phyloP scores from a whole-genome alignment of 2,888 invertebrate genomes.

The Lepidocyrtoides sp. region DNA sequence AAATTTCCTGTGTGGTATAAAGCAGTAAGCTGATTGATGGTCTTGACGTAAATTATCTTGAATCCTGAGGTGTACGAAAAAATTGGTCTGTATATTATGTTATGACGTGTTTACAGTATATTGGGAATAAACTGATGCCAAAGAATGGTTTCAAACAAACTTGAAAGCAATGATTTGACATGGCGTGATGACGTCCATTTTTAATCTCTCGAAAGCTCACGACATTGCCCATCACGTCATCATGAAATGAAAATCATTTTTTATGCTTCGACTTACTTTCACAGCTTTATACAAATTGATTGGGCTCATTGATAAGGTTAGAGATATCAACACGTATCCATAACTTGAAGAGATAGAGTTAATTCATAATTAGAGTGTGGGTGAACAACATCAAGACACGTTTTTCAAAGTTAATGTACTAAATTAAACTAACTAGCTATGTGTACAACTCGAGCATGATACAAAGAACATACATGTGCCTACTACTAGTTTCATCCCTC shows the following conservation, averaged over 20 bases:
- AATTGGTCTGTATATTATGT: background rate
- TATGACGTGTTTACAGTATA: background rate
- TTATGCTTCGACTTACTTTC: constrained; percentile 49
- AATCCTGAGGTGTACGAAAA: background rate
- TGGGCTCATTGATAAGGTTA: constrained; percentile 55
- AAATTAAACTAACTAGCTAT: background rate
- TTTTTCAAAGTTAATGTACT: too few species aligned
- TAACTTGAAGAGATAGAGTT: background rate
- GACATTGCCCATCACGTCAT: constrained; percentile 53
- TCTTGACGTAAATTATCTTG: background rate
- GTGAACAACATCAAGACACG: too few species aligned
- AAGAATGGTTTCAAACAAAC: background rate
- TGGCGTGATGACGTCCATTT: constrained; percentile 65
- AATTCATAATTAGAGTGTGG: background rate
- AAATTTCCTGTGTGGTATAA: background rate
- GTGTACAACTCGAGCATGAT: background rate
- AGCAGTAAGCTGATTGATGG: background rate
- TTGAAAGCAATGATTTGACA: background rate
- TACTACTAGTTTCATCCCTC: too few species aligned
- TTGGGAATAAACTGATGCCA: too few species aligned
- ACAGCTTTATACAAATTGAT: constrained; percentile 42
- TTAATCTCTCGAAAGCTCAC: constrained; percentile 53
- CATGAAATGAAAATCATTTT: constrained; percentile 15
- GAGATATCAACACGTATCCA: background rate
- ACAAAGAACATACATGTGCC: too few species aligned